Conservation (phyloP, 2,797 vertebrate species). For the Tapirus indicus region DNA sequence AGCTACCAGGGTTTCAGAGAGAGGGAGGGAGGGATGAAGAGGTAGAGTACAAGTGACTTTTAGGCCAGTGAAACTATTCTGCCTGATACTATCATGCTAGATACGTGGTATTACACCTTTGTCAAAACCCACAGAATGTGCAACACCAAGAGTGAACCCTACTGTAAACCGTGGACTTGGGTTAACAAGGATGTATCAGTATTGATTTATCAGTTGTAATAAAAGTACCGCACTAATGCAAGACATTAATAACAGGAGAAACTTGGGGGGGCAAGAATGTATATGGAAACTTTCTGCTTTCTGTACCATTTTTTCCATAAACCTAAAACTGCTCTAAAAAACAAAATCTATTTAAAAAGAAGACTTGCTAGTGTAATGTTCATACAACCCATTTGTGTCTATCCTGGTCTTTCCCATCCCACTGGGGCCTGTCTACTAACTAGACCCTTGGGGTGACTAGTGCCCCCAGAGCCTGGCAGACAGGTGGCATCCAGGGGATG, state of each 20-base stretch:
- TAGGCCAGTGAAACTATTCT: neutral
- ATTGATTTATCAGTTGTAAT: neutral
- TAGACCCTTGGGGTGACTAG: too few relatives aligned
- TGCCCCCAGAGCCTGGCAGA: neutral
- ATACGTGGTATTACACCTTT: accelerated
- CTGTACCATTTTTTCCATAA: neutral
- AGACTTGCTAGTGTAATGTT: neutral
- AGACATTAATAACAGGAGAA: too few relatives aligned
- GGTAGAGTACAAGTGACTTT: neutral
- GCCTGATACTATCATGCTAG: accelerated
- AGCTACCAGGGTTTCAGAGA: neutral
- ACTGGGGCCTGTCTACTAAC: neutral
- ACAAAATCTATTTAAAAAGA: neutral
- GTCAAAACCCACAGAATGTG: accelerated
- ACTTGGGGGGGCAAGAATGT: accelerated
- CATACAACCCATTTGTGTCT: too few relatives aligned
- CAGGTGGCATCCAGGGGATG: neutral
- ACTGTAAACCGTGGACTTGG: accelerated
- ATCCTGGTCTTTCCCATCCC: too few relatives aligned
- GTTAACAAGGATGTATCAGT: accelerated
- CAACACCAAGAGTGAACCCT: accelerated
- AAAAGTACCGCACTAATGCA: accelerated
- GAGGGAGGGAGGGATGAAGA: accelerated
- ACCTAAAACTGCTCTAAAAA: neutral
- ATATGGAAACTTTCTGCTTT: neutral